A percentile compares a stretch with the other conserved stretches of the same genome.
These are phyloP conservation scores for Monopis laevigella DNA, from an alignment of 2,888 invertebrate species.

Conservation along the genomic window DNA sequence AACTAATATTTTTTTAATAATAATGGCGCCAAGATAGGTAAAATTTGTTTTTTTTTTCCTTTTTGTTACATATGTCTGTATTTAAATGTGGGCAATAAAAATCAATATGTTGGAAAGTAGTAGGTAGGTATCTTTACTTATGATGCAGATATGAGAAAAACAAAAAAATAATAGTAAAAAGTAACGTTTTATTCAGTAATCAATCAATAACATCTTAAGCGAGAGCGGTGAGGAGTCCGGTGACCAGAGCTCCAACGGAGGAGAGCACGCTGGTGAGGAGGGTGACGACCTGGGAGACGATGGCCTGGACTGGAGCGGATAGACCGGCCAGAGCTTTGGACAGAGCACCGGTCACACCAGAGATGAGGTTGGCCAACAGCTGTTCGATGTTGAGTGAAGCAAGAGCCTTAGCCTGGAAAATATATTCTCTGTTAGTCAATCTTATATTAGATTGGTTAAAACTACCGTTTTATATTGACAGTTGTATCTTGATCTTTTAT, in stretches of 20 bases:
- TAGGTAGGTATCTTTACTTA: no score
- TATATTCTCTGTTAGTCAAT: no score
- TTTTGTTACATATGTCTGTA: no score
- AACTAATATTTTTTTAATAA: no score
- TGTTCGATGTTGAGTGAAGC: neutral
- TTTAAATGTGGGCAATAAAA: no score
- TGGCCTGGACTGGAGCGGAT: neutral
- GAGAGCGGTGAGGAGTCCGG: neutral
- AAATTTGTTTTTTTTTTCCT: no score
- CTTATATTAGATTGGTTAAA: no score
- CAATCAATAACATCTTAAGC: neutral
- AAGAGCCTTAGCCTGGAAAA: neutral
- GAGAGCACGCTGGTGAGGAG: neutral
- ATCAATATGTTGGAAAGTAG: no score
- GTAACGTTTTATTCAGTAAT: neutral
- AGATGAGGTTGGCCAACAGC: neutral
- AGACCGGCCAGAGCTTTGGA: neutral
- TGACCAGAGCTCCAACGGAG: neutral
- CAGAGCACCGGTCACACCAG: neutral
- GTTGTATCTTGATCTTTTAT: neutral
- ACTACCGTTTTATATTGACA: no score
- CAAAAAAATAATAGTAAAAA: neutral
- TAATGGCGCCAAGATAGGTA: no score
- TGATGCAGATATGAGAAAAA: neutral
- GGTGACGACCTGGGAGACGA: neutral